phyloP scores from a whole-genome alignment of 2,888 invertebrate genomes.

The Choreutis nemorana region DNA sequence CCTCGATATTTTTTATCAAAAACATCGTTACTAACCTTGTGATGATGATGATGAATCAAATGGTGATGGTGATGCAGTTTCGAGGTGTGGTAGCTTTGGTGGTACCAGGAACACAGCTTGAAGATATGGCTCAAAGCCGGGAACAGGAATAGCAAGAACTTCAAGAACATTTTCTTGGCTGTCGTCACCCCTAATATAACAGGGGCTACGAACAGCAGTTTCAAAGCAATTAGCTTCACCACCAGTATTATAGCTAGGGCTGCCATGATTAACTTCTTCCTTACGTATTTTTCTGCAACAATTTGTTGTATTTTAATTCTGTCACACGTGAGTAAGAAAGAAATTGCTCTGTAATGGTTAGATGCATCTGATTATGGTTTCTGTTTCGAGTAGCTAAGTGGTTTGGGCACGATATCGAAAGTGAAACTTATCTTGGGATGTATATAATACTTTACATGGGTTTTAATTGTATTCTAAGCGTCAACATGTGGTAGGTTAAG shows the following conservation, averaged over 20 bases:
- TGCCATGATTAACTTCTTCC: conserved; percentile 76
- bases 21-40: conserved; percentile 55
- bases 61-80: conserved; percentile 86
- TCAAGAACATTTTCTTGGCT: conserved; percentile 84
- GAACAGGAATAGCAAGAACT: conserved; percentile 81
- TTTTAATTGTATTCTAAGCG: too few relatives aligned
- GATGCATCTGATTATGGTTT: too few relatives aligned
- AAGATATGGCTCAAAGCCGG: conserved; percentile 84
- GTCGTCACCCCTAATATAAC: conserved; percentile 80
- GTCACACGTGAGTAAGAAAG: too few relatives aligned
- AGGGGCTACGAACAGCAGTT: conserved; percentile 81
- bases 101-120: conserved; percentile 85
- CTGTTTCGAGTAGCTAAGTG: too few relatives aligned
- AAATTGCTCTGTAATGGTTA: too few relatives aligned
- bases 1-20: too few relatives aligned
- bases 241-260: conserved; percentile 79
- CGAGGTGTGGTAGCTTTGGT: conserved; percentile 74
- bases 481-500: too few relatives aligned
- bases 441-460: too few relatives aligned
- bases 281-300: conserved; percentile 79
- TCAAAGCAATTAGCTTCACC: conserved; percentile 80
- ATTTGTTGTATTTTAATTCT: too few relatives aligned
- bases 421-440: too few relatives aligned
- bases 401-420: too few relatives aligned
- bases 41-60: conserved; percentile 80